Conservation (phyloP, 2,113 vertebrate species). For the Cephalopholis sonnerati region DNA sequence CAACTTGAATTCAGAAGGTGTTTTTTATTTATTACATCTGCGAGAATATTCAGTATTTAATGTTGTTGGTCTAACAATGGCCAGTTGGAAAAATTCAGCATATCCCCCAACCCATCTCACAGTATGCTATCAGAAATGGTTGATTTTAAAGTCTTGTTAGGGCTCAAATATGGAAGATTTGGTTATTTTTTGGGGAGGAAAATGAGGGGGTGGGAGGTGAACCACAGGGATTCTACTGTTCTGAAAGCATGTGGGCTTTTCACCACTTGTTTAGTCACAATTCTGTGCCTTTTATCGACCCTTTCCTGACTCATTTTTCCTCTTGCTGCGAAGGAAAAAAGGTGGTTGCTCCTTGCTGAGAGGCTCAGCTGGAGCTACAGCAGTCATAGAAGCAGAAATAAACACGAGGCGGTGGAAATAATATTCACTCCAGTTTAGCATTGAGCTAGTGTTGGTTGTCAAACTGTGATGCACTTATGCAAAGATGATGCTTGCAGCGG, state of each 20-base stretch:
- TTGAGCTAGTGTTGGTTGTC: neutral
- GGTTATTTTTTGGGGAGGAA: neutral
- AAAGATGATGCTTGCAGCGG: conserved; percentile 1
- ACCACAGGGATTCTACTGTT: neutral
- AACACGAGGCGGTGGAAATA: conserved; percentile 37
- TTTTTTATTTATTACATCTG: too few species aligned
- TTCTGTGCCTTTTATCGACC: conserved; percentile 34
- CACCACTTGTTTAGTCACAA: conserved; percentile 22
- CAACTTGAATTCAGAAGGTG: too few species aligned
- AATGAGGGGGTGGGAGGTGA: neutral
- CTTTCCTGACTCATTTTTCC: conserved; percentile 32
- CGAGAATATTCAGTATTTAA: too few species aligned
- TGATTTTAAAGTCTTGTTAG: neutral
- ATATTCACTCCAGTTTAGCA: conserved; percentile 17
- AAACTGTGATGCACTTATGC: neutral
- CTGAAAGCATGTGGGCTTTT: conserved; percentile 9
- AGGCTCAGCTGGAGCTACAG: conserved; percentile 44
- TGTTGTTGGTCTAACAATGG: too few species aligned
- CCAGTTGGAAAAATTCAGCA: too few species aligned
- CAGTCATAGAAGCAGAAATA: conserved; percentile 19
- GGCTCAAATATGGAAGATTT: neutral
- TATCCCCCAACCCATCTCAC: neutral
- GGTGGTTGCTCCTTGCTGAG: conserved; percentile 34
- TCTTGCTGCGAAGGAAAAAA: conserved; percentile 21
- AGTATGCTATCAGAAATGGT: neutral